Evolutionary conservation across 2,113 vertebrate species (phyloP).

Genomic region (Uropsilus gracilis): DNA sequence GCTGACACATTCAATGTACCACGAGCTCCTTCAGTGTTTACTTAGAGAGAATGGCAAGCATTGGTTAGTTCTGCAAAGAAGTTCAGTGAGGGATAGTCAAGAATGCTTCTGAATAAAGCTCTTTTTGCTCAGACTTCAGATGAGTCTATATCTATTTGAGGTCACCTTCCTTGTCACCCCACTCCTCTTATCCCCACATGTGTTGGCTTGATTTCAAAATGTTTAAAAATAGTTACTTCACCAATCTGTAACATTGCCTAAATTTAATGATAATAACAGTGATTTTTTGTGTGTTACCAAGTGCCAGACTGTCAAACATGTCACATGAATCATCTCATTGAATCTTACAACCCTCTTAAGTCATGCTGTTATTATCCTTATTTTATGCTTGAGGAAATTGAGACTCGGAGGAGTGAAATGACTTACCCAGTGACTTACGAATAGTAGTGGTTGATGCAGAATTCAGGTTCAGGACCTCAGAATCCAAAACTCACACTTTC

Average conservation of each 20-base stretch:
- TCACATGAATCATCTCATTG: background rate
- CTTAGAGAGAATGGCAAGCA: background rate
- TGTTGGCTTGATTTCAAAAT: slow-evolving; percentile 9
- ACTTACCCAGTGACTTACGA: background rate
- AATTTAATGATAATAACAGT: slow-evolving; percentile 14
- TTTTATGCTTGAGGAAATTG: background rate
- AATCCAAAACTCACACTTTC: background rate
- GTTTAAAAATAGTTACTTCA: background rate
- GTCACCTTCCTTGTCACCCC: background rate
- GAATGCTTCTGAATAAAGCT: background rate
- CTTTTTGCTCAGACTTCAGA: background rate
- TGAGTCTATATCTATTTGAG: background rate
- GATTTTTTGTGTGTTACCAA: slow-evolving; percentile 31
- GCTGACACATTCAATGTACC: background rate
- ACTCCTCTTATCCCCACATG: background rate
- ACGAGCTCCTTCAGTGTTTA: background rate
- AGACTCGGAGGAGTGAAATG: background rate
- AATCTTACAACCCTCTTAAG: background rate
- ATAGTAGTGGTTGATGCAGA: background rate
- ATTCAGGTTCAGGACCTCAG: background rate
- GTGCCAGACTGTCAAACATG: background rate
- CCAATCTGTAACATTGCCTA: background rate
- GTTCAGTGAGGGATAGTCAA: background rate
- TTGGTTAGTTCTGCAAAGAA: background rate
- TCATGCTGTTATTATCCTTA: background rate